These are phyloP conservation scores for Allolobophora icterica DNA, from an alignment of 2,888 invertebrate genomes.

Conservation along the genomic window DNA sequence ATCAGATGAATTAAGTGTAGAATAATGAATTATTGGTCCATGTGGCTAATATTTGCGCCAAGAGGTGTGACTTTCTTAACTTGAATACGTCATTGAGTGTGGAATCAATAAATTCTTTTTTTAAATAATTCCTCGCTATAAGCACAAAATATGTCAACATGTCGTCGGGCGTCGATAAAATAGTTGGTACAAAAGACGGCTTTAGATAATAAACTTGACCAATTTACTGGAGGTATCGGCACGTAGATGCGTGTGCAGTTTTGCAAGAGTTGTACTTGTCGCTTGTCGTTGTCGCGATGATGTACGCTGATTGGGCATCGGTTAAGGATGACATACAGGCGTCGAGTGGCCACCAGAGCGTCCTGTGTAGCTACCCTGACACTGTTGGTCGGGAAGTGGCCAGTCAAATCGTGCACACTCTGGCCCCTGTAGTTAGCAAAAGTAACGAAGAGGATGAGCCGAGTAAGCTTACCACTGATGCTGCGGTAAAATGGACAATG, in stretches of 20 bases:
- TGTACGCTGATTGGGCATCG: conserved; percentile 67
- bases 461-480: conserved; percentile 79
- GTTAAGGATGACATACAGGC: conserved; percentile 64
- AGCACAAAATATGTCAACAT: background rate
- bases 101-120: background rate
- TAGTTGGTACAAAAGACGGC: background rate
- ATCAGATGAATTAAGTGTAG: background rate
- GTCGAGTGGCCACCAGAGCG: conserved; percentile 67
- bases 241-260: background rate
- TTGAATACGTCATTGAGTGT: background rate
- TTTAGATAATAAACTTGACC: background rate
- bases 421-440: conserved; percentile 74
- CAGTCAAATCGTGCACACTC: conserved; percentile 78
- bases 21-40: background rate
- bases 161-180: background rate
- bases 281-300: conserved; percentile 44
- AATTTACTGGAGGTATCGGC: conserved; percentile 1
- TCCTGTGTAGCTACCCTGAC: conserved; percentile 78
- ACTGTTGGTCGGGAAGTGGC: conserved; percentile 82
- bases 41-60: background rate
- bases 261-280: background rate
- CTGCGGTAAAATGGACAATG: conserved; percentile 73
- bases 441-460: conserved; percentile 78
- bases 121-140: background rate
- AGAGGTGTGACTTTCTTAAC: background rate